These are phyloP conservation scores for Cosmopolites sordidus DNA, from an alignment of 2,888 invertebrate genomes.

Conservation along the genomic window DNA sequence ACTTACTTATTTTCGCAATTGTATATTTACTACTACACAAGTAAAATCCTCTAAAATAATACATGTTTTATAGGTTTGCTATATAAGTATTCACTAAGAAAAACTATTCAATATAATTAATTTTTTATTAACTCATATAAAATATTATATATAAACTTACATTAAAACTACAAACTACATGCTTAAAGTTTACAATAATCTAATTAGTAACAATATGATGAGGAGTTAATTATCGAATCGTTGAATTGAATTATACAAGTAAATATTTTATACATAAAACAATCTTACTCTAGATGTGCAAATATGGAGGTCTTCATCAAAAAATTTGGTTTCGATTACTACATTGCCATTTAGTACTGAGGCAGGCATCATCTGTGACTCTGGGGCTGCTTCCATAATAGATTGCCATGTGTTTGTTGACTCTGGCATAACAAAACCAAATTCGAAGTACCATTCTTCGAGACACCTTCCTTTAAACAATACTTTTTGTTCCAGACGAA, in stretches of 20 bases:
- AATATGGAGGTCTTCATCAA: slow-evolving; percentile 89
- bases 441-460: slow-evolving; percentile 99
- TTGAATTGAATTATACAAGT: not conserved
- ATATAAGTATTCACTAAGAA: too few species aligned
- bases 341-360: slow-evolving; percentile 94
- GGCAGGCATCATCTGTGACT: slow-evolving; percentile 99
- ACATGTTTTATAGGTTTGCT: too few species aligned
- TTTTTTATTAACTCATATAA: too few species aligned
- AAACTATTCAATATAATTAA: too few species aligned
- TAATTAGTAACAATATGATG: too few species aligned
- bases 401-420: slow-evolving; percentile 99
- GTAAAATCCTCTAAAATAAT: too few species aligned
- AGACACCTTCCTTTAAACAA: slow-evolving; percentile 84
- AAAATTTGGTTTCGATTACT: slow-evolving; percentile 95
- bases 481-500: slow-evolving; percentile 82
- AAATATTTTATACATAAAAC: slow-evolving; percentile 74
- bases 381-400: slow-evolving; percentile 96
- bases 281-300: slow-evolving; percentile 92
- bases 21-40: too few species aligned
- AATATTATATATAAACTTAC: too few species aligned
- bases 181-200: too few species aligned
- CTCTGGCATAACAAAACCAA: slow-evolving; percentile 91
- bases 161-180: too few species aligned
- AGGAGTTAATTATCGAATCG: not conserved
- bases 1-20: too few species aligned